Percentiles rank a stretch among this genome's conserved stretches.
Evolutionary conservation across 1,140 invertebrate species (phyloP).

Genomic region (Hydropsyche tenuis): DNA sequence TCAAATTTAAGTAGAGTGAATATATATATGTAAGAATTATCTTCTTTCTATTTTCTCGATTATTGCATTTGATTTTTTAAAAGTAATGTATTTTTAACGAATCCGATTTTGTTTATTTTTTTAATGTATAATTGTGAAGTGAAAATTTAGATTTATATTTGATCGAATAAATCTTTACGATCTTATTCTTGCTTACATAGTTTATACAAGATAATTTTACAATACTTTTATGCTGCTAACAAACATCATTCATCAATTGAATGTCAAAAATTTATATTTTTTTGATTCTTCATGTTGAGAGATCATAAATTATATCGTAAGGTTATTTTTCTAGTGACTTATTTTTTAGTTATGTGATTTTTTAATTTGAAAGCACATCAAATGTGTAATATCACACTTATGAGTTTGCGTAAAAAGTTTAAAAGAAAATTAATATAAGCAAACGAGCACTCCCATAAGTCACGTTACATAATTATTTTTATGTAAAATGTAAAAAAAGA

Average conservation of each 20-base stretch:
- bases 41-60: too few species aligned
- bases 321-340: conserved; percentile 28
- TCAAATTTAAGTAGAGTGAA: too few species aligned
- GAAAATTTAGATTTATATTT: conserved; percentile 12
- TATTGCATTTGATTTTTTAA: too few species aligned
- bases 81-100: not conserved
- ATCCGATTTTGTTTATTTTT: conserved; percentile 10
- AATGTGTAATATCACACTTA: not conserved
- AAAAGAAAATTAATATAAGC: not conserved
- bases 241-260: conserved; percentile 7
- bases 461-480: conserved; percentile 19
- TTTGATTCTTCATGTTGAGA: not conserved
- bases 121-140: conserved; percentile 6
- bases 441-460: not conserved
- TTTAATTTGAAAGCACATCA: not conserved
- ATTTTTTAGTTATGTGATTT: conserved; percentile 10
- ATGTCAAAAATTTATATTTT: conserved; percentile 5
- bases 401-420: not conserved
- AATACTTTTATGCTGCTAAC: conserved; percentile 5
- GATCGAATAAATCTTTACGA: not conserved
- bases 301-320: conserved; percentile 8
- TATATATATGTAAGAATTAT: too few species aligned
- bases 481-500: conserved; percentile 2
- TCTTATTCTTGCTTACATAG: conserved; percentile 6
- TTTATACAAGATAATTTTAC: conserved; percentile 1